phyloP scores from a whole-genome alignment of 2,113 vertebrate species.

The Leucoraja erinaceus region DNA sequence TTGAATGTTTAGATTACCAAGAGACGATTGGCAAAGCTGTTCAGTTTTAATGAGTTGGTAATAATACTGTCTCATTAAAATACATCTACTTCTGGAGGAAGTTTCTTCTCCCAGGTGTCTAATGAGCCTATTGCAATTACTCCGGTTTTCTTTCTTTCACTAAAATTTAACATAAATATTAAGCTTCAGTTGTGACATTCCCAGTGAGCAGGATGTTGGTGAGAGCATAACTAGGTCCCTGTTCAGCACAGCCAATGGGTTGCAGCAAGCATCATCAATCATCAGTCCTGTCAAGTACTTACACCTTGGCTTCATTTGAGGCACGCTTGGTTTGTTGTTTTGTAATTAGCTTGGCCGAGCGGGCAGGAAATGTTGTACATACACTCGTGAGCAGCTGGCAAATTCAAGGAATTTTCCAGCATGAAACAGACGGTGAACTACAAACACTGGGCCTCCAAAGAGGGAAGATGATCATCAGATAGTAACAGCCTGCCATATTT shows the following conservation, averaged over 20 bases:
- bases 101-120: constrained; percentile 35
- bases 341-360: constrained; percentile 71
- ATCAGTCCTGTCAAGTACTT: constrained; percentile 58
- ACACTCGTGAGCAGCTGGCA: constrained; percentile 33
- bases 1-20: constrained; percentile 30
- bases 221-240: constrained; percentile 36
- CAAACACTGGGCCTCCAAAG: constrained; percentile 10
- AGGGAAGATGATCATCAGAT: constrained; percentile 21
- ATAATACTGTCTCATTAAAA: constrained; percentile 37
- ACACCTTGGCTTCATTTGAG: constrained; percentile 49
- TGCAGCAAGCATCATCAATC: constrained; percentile 77
- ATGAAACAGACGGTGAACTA: constrained; percentile 30
- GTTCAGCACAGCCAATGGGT: constrained; percentile 56
- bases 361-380: constrained; percentile 63
- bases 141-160: constrained; percentile 30
- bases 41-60: constrained; percentile 30
- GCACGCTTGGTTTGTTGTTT: constrained; percentile 70
- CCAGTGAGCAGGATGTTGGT: constrained; percentile 23
- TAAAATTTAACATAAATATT: constrained; percentile 40
- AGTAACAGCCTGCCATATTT: background rate
- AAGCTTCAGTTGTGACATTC: constrained; percentile 37
- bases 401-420: constrained; percentile 25
- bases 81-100: constrained; percentile 26
- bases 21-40: constrained; percentile 21
- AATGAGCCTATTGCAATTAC: constrained; percentile 34